Evolutionary conservation across 2,888 invertebrate genomes (phyloP), one percentile per base, ranked within the genome.

Genomic region (Hypomecis punctinalis): DNA sequence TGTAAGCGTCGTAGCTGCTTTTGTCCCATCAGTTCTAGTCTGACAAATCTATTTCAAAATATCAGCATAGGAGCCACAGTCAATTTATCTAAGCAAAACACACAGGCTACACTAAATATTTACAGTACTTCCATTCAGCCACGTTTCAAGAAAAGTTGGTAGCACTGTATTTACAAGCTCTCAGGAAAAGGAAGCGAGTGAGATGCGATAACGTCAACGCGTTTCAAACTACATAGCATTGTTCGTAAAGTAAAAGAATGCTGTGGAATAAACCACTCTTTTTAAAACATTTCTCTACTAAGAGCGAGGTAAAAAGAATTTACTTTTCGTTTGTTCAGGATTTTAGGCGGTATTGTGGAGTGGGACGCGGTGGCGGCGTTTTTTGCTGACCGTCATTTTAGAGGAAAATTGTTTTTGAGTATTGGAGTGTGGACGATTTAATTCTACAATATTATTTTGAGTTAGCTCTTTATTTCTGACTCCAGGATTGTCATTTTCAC

Each of bases 131-230:
- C 10, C 6, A 10, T 3, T 40, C 33, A 0, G 8, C 39, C n/a
- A 39, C n/a, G 23, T 33, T 9, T 33, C 35, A 40, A 39, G 13
- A 51, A 39, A 39, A 51, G 10, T 52, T 40, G 33, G 40, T 42
- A 52, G 40, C 52, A 33, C 23, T 23, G 40, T 73, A 74, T 74
- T 74, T 72, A 73, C 72, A 79, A 76, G 76, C 75, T 73, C 74
- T 70, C 72, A 66, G 76, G 76, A 78, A 80, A 63, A 61, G 76
- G 79, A 78, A 78, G 77, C 61, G 8, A 64, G 63, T 45, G 71
- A 74, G 73, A 69, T 65, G 69, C 70, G 81, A 83, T 83, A 83
- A 76, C 77, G 80, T 77, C 79, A 75, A 71, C 63, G 63, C 71
- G 55, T 63, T 70, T 74, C 67, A 65, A 74, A 72, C 72, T 74